Evolutionary conservation across 2,797 vertebrate genomes (phyloP), one percentile per base, ranked within the genome.

Genomic region (Fringilla coelebs): DNA sequence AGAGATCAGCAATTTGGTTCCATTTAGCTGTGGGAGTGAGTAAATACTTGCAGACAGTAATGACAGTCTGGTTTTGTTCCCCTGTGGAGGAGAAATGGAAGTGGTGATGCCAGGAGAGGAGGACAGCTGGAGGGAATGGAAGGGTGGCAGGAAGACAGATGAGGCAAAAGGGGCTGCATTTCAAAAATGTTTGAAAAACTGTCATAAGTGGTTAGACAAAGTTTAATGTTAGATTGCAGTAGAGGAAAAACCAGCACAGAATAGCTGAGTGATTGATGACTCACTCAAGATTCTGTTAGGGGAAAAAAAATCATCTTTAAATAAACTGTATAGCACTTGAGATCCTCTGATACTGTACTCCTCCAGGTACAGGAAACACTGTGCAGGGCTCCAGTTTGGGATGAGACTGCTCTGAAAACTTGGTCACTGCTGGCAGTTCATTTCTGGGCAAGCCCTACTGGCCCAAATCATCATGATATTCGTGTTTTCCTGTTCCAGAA

Each of bases 201-300:
- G 78, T 67, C 85, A 36, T 77, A 92, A 93, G 21, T 71, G 46
- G 32, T 91, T 95, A 91, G 73, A 92, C 24, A 70, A 93, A 91
- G 41, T 88, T 93, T 60, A 87, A 54, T 65, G 68, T 71, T 88
- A 74, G 51, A 46, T 83, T 92, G 72, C 3, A 16, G 52, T 52
- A 74, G 71, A 86, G 58, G 28, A 93, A 92, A 41, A 87, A 71
- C 2, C 74, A 90, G 49, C 60, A 67, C 1, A 13, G 65, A 85
- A 71, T 51, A 76, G 11, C 65, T 90, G 45, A 48, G 76, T 89
- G 91, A 92, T 80, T 77, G 89, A 94, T 96, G 88, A 94, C 36
- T 95, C 77, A 67, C 51, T 94, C 77, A 76, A 73, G 77, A 93
- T 74, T 89, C 74, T 87, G 41, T 71, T 80, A 70, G 43, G 32